A percentile compares a stretch with the other conserved stretches of the same genome.
phyloP scores from a whole-genome alignment of 2,888 invertebrate species.

The Rhopalosiphum nymphaeae region DNA sequence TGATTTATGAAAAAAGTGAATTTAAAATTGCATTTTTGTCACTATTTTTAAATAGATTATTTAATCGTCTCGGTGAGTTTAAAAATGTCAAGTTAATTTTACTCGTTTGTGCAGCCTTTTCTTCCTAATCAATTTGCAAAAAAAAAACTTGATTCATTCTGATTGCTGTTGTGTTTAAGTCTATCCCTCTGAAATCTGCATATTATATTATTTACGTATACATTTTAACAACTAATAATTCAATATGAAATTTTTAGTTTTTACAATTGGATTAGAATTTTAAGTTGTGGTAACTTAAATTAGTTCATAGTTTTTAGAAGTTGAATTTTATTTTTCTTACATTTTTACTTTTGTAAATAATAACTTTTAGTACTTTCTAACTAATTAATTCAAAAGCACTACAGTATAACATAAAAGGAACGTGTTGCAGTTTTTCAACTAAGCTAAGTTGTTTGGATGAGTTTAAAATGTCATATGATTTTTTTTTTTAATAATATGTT shows the following conservation, averaged over 20 bases:
- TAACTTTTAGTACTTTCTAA: not conserved
- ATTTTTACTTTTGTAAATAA: not conserved
- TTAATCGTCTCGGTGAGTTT: not conserved
- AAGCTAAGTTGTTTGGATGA: not conserved
- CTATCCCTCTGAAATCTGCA: too few species aligned
- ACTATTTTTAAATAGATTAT: not conserved
- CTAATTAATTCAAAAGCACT: not conserved
- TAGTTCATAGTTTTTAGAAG: not conserved
- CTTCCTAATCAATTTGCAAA: not conserved
- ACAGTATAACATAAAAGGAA: not conserved
- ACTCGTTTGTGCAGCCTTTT: not conserved
- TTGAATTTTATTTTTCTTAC: not conserved
- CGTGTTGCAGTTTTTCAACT: not conserved
- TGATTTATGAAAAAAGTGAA: constrained; percentile 11
- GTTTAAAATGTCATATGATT: not conserved
- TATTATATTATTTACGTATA: not conserved
- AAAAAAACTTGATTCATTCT: not conserved
- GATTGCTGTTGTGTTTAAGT: not conserved
- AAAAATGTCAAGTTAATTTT: not conserved
- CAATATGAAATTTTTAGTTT: not conserved
- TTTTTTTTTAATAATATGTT: not conserved
- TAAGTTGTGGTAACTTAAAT: not conserved
- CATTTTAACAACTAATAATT: not conserved
- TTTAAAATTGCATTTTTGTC: not conserved
- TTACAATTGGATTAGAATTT: not conserved